Evolutionary conservation across 1,140 invertebrate species (phyloP), one percentile per base, ranked within the genome.

Genomic region (Drosophila nasuta): DNA sequence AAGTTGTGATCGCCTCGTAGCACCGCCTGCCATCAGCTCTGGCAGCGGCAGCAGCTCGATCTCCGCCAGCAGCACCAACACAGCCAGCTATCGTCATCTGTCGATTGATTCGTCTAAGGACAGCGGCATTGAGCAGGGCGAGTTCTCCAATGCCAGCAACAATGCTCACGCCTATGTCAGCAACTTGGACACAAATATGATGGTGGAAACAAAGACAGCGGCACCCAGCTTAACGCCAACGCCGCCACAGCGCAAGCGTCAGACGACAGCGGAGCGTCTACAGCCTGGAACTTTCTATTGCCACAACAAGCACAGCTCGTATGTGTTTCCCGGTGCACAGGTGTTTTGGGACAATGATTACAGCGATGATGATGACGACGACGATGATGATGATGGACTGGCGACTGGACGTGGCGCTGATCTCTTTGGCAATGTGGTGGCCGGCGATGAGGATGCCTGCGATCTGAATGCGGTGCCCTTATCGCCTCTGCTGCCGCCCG

Each of bases 71-170:
- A 11, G 10, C 7, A 62, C 49, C 8, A 33, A 46, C 20, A 13
- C 79, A 0, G 59, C 70, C 17, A 68, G 69, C 48, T 78, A 82
- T 72, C 85, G 91, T 1, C 91, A 92, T 70, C 64, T 92, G 1
- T 92, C 91, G 5, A 82, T 92, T 7, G 91, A 92, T 30, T 92
- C 91, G 0, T 90, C 91, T 5, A 92, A 92, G 60, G 91, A 92
- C 57, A 92, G 91, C 68, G 91, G 91, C 59, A 92, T 92, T n/a
- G 85, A 89, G 38, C 81, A 81, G 38, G 85, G 80, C 38, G 91
- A 92, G 11, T 76, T 70, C 6, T 78, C 75, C 11, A 83, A 86
- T 63, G 41, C 70, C 59, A 71, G 69, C 8, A 66, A 69, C 25
- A 69, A 25, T 5, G 67, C 20, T 7, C 64, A 20, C 2, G 48